Conservation (phyloP, 2,888 invertebrate species). For the Synergus umbraculus region DNA sequence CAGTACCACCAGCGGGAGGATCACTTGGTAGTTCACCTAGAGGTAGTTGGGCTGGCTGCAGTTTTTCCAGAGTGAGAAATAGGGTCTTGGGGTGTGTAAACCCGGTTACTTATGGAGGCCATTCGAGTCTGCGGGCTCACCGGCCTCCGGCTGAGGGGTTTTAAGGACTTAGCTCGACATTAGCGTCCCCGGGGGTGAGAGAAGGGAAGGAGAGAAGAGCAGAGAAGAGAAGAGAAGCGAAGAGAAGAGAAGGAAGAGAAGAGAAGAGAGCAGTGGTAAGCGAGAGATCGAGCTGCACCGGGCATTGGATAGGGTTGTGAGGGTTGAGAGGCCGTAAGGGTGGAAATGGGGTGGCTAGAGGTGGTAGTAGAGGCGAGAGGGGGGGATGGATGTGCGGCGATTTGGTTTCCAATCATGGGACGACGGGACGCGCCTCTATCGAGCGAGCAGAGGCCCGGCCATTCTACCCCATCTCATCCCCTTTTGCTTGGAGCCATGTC, state of each 20-base stretch:
- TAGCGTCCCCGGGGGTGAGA: constrained; percentile 70
- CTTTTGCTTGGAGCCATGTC: constrained; percentile 71
- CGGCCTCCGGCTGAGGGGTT: constrained; percentile 71
- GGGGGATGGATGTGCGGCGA: constrained; percentile 77
- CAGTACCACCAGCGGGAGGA: constrained; percentile 45
- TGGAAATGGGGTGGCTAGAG: constrained; percentile 50
- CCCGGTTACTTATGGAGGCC: constrained; percentile 77
- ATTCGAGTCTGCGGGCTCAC: constrained; percentile 73
- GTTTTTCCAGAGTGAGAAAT: constrained; percentile 65
- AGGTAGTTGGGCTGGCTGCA: constrained; percentile 66
- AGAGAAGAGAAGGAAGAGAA: constrained; percentile 46
- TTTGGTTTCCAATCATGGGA: constrained; percentile 78
- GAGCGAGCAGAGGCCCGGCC: constrained; percentile 76
- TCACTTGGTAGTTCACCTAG: constrained; percentile 31
- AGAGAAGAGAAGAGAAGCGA: constrained; percentile 38
- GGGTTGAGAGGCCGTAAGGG: constrained; percentile 67
- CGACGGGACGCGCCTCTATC: constrained; percentile 77
- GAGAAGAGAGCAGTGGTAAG: constrained; percentile 43
- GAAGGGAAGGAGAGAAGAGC: constrained; percentile 47
- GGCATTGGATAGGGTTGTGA: constrained; percentile 67
- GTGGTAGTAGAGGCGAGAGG: constrained; percentile 49
- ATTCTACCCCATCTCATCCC: constrained; percentile 70
- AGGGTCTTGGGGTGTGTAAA: constrained; percentile 60
- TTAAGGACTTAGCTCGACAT: constrained; percentile 77
- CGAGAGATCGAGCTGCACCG: constrained; percentile 56